Conservation (phyloP, 2,888 invertebrate genomes). For the Dolomedes plantarius region DNA sequence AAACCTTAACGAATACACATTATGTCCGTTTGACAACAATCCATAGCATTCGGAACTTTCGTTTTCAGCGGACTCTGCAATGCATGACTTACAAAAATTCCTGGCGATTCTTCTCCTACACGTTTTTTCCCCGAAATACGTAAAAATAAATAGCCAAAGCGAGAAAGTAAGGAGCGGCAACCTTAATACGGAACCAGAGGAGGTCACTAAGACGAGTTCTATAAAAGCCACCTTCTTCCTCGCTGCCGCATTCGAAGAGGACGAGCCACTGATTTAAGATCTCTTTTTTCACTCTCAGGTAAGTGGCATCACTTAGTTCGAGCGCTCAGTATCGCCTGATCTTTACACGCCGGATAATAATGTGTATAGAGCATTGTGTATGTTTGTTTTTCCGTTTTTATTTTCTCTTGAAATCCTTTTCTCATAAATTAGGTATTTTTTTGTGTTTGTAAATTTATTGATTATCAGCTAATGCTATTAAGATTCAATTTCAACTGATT, state of each 20-base stretch:
- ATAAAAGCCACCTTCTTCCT: slow-evolving; percentile 44
- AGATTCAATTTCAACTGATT: too few relatives aligned
- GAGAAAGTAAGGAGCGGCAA: slow-evolving; percentile 41
- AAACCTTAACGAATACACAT: not conserved
- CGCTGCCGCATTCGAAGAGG: slow-evolving; percentile 21
- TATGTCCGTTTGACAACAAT: not conserved
- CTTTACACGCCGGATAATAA: too few relatives aligned
- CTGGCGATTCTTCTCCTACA: not conserved
- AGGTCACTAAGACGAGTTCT: slow-evolving; percentile 58
- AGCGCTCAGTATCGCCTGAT: not conserved
- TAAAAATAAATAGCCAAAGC: not conserved
- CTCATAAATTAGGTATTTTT: too few relatives aligned
- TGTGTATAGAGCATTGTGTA: too few relatives aligned
- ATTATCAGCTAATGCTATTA: too few relatives aligned
- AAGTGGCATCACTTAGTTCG: slow-evolving; percentile 25
- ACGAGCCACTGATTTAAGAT: slow-evolving; percentile 9
- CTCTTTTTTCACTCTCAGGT: slow-evolving; percentile 44
- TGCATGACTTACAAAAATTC: slow-evolving; percentile 24
- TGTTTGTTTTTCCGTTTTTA: too few relatives aligned
- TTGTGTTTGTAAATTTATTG: too few relatives aligned
- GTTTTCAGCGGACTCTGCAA: slow-evolving; percentile 34
- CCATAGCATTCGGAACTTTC: slow-evolving; percentile 49
- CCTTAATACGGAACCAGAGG: slow-evolving; percentile 44
- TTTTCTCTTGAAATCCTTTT: too few relatives aligned
- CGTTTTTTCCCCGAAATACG: not conserved